A percentile compares a stretch with the other conserved stretches of the same genome.
phyloP scores from a whole-genome alignment of 2,113 vertebrate genomes.

The Pungitius pungitius region DNA sequence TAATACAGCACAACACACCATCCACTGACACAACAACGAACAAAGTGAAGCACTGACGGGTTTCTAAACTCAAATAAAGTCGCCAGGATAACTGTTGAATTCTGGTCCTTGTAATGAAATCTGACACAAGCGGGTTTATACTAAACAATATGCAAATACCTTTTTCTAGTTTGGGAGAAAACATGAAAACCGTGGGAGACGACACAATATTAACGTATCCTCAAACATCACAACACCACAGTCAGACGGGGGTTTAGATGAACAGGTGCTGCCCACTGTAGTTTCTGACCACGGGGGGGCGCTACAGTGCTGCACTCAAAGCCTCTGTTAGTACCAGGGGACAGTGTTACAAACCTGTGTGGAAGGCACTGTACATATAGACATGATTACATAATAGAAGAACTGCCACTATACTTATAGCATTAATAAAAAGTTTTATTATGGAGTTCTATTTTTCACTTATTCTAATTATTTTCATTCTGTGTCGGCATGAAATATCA shows the following conservation, averaged over 20 bases:
- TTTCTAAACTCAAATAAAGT: background rate
- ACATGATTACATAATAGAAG: background rate
- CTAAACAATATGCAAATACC: background rate
- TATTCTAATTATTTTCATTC: background rate
- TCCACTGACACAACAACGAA: conserved; percentile 29
- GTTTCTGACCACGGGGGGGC: background rate
- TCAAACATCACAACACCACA: conserved; percentile 32
- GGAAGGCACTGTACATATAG: background rate
- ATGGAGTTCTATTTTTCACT: no score
- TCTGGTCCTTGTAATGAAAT: background rate
- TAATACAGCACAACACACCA: conserved; percentile 17
- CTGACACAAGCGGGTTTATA: background rate
- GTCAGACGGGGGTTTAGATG: conserved; percentile 7
- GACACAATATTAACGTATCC: background rate
- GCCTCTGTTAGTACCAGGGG: background rate
- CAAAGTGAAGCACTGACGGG: background rate
- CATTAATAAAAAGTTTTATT: background rate
- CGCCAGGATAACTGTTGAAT: background rate
- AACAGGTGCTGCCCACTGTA: background rate
- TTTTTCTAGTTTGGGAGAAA: conserved; percentile 5
- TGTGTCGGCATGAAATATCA: background rate
- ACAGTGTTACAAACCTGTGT: background rate
- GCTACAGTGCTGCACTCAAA: background rate
- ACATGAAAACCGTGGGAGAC: background rate
- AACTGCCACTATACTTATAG: background rate